Evolutionary conservation across 2,888 invertebrate species (phyloP).

Genomic region (Amphimallon solstitiale): DNA sequence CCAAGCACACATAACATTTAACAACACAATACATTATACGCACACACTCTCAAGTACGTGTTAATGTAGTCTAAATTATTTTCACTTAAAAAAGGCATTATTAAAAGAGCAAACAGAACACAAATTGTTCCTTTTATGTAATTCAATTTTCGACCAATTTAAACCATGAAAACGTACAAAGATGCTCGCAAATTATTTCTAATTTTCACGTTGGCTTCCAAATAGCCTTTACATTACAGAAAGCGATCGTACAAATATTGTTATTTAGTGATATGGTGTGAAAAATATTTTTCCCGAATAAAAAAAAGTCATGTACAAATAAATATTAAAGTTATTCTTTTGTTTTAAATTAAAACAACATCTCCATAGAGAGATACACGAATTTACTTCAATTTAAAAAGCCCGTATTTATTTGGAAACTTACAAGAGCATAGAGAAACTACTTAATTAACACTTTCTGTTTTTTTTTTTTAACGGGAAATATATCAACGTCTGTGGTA

Average conservation of each 20-base stretch:
- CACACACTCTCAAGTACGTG: background rate
- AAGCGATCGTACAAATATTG: background rate
- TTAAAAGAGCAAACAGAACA: conserved; percentile 4
- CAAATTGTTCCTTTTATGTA: conserved; percentile 9
- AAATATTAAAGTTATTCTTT: background rate
- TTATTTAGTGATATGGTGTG: conserved; percentile 1
- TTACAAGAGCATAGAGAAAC: no score
- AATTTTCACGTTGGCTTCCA: conserved; percentile 9
- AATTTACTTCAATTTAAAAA: no score
- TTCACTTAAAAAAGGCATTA: background rate
- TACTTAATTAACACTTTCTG: no score
- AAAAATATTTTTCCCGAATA: conserved; percentile 6
- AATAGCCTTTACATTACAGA: background rate
- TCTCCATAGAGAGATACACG: no score
- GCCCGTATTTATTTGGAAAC: no score
- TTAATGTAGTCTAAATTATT: conserved; percentile 8
- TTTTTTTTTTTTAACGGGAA: no score
- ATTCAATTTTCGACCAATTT: conserved; percentile 16
- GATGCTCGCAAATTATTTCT: conserved; percentile 6
- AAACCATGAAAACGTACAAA: background rate
- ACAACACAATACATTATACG: background rate
- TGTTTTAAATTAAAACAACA: no score
- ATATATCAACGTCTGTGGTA: no score
- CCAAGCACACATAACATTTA: conserved; percentile 3
- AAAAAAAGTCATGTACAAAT: conserved; percentile 3